A percentile compares a stretch with the other conserved stretches of the same genome.
Conservation (phyloP, 2,888 invertebrate species). For the Zygogramma bicolorata region DNA sequence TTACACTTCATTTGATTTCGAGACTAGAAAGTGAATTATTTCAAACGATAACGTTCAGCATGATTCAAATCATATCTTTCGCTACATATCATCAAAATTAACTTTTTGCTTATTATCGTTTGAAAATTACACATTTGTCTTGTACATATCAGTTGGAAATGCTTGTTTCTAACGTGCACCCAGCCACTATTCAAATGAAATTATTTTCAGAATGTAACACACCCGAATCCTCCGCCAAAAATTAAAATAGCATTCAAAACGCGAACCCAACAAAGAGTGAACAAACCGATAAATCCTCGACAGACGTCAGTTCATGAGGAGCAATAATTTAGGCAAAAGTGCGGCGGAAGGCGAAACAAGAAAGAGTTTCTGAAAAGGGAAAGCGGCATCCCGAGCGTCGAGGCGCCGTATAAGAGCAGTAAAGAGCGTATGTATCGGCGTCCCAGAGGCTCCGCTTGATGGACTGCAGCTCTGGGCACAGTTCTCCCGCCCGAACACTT, state of each 20-base stretch:
- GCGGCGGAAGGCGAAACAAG: conserved; percentile 43
- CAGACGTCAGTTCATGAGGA: conserved; percentile 50
- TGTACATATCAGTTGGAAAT: too few relatives aligned
- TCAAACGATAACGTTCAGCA: too few relatives aligned
- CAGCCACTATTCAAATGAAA: too few relatives aligned
- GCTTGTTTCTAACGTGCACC: too few relatives aligned
- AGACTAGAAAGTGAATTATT: too few relatives aligned
- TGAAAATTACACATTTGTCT: too few relatives aligned
- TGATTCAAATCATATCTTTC: too few relatives aligned
- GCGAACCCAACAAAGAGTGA: background rate
- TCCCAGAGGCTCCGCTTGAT: conserved; percentile 58
- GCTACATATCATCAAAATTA: too few relatives aligned
- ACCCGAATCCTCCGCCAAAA: conserved; percentile 44
- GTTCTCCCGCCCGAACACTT: conserved; percentile 53
- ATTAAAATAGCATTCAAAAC: background rate
- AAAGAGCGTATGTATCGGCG: conserved; percentile 53
- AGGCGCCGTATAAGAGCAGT: conserved; percentile 52
- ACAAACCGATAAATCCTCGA: conserved; percentile 34
- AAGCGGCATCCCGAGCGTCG: conserved; percentile 45
- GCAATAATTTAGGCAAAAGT: conserved; percentile 58
- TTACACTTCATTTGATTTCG: too few relatives aligned
- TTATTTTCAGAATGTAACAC: conserved; percentile 6
- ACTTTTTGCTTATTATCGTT: too few relatives aligned
- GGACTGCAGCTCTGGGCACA: conserved; percentile 60
- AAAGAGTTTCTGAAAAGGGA: conserved; percentile 53